These are phyloP conservation scores for Oxygymnocypris stewartii DNA, from an alignment of 2,113 vertebrate species.

Conservation along the genomic window DNA sequence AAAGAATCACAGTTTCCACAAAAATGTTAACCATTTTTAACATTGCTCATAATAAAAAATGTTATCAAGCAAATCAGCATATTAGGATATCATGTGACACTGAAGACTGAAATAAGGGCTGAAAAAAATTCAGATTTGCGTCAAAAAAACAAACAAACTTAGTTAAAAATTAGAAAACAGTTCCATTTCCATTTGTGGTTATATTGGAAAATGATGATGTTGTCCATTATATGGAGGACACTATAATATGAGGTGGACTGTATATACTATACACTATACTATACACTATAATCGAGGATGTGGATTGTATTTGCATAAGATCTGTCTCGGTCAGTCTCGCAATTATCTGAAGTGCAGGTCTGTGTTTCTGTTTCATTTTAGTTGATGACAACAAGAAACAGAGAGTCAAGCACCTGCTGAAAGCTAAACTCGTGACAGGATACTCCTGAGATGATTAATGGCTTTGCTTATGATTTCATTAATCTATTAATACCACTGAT, in stretches of 20 bases:
- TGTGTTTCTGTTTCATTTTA: neutral
- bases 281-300: neutral
- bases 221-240: neutral
- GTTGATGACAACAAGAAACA: neutral
- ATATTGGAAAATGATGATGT: neutral
- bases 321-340: neutral
- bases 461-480: constrained; percentile 84
- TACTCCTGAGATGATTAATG: constrained; percentile 79
- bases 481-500: constrained; percentile 86
- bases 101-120: too few species aligned
- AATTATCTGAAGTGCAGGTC: neutral
- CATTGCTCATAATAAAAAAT: neutral
- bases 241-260: neutral
- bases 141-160: too few species aligned
- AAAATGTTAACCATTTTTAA: neutral
- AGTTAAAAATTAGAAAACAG: neutral
- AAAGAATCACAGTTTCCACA: too few species aligned
- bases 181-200: neutral
- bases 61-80: neutral
- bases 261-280: too few species aligned
- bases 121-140: too few species aligned
- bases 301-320: neutral
- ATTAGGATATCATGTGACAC: too few species aligned
- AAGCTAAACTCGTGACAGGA: constrained; percentile 64
- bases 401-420: constrained; percentile 7